Evolutionary conservation across 1,140 invertebrate genomes (phyloP).

Genomic region (Halictus rubicundus): DNA sequence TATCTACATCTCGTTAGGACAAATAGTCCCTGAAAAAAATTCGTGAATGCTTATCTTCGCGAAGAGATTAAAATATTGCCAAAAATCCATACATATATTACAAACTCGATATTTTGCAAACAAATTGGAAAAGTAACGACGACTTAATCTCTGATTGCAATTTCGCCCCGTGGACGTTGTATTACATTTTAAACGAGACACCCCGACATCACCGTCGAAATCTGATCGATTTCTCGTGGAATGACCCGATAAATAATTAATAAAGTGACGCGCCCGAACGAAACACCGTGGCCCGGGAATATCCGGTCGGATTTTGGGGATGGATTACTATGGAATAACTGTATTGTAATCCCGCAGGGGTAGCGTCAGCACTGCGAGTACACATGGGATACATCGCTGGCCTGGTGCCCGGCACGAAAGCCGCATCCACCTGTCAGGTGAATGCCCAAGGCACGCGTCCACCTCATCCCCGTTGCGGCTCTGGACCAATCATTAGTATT

Average conservation of each 20-base stretch:
- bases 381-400: conserved; percentile 87
- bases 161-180: too few species aligned
- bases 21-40: too few species aligned
- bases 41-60: too few species aligned
- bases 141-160: too few species aligned
- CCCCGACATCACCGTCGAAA: too few species aligned
- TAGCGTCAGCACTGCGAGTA: conserved; percentile 85
- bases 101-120: too few species aligned
- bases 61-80: too few species aligned
- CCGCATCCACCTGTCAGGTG: conserved; percentile 75
- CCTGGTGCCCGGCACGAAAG: conserved; percentile 84
- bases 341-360: conserved; percentile 75
- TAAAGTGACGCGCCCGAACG: not conserved
- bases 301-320: not conserved
- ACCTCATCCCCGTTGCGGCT: conserved; percentile 76
- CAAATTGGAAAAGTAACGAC: too few species aligned
- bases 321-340: not conserved
- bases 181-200: too few species aligned
- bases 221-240: too few species aligned
- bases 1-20: too few species aligned
- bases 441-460: conserved; percentile 76
- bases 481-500: conserved; percentile 78
- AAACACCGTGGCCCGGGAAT: not conserved
- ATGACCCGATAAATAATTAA: not conserved
- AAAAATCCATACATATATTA: too few species aligned